Evolutionary conservation across 2,888 invertebrate genomes (phyloP), one percentile per base, ranked within the genome.

Genomic region (Lasius platythorax): DNA sequence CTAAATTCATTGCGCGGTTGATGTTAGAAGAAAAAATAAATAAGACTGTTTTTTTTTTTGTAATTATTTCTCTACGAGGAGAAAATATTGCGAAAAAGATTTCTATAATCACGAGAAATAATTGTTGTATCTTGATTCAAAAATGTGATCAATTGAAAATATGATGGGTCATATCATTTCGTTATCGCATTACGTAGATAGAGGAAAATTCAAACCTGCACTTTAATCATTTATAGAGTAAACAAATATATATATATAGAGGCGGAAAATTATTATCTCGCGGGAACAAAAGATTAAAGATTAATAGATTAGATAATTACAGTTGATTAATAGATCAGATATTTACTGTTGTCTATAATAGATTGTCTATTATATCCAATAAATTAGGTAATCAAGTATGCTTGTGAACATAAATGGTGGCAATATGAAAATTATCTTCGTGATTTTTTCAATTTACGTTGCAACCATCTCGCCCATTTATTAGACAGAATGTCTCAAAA

Each of bases 241-340:
- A 70, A 70, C 33, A 5, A 50, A 23, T 23, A 23, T 23, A 23
- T 23, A n/a, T 30, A 70, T n/a, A n/a, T 33, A 33, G 12, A n/a
- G 15, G 50, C 50, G 70, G 70, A 70, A 70, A 70, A 70, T 70
- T 70, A 53, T 70, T 70, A 53, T 33, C n/a, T n/a, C 50, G n/a
- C 46, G 43, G 3, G 6, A 12, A 50, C 46, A 50, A 50, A 46
- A n/a, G 33, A 50, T 70, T 67, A 67, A 15, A 46, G 67, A 67
- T 67, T 33, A 70, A 70, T 50, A 70, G 70, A 70, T 70, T 70
- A 70, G 33, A 70, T 33, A 33, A 46, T 37, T 37, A 37, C 37
- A 37, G 37, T 5, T 37, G 37, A 37, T 37, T 37, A 37, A 37
- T 37, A 37, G 3, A 37, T 33, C 18, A 30, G 23, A 46, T 23